Percentiles rank a stretch among this genome's conserved stretches.
phyloP scores from a whole-genome alignment of 1,140 invertebrate species.

The Diachasmimorpha longicaudata region DNA sequence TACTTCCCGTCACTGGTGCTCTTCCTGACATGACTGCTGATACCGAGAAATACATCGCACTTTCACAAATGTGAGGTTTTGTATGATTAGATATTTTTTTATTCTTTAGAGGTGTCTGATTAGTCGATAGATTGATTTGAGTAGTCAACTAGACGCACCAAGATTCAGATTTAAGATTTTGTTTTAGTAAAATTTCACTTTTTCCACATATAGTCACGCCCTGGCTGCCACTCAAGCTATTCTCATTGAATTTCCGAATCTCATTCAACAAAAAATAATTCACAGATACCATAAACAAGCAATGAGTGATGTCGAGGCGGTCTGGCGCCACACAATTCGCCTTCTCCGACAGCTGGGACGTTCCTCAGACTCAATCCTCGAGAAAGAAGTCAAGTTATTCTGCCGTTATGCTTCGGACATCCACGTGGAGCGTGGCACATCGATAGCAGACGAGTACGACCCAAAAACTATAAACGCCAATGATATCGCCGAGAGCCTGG shows the following conservation, averaged over 20 bases:
- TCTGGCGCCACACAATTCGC: conserved; percentile 81
- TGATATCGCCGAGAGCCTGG: conserved; percentile 68
- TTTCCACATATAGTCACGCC: too few relatives aligned
- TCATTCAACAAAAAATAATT: too few relatives aligned
- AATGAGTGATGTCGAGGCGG: conserved; percentile 77
- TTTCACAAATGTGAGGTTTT: conserved; percentile 86
- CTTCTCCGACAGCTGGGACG: conserved; percentile 78
- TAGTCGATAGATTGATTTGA: too few relatives aligned
- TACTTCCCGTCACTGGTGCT: conserved; percentile 86
- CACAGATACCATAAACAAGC: conserved; percentile 83
- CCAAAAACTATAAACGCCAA: conserved; percentile 63
- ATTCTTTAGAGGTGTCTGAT: too few relatives aligned
- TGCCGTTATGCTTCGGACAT: conserved; percentile 86
- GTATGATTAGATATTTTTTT: too few relatives aligned
- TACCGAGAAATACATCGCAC: conserved; percentile 87
- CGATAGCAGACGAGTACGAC: conserved; percentile 81
- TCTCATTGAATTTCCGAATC: background rate
- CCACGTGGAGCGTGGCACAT: conserved; percentile 78
- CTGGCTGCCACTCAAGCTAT: too few relatives aligned
- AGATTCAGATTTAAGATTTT: too few relatives aligned
- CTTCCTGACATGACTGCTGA: conserved; percentile 98
- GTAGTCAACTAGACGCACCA: too few relatives aligned
- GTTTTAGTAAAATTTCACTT: too few relatives aligned
- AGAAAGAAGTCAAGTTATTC: conserved; percentile 81
- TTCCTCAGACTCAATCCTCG: conserved; percentile 75